Evolutionary conservation across 2,888 invertebrate genomes (phyloP), one percentile per base, ranked within the genome.

Genomic region (Eucera pruinosa): DNA sequence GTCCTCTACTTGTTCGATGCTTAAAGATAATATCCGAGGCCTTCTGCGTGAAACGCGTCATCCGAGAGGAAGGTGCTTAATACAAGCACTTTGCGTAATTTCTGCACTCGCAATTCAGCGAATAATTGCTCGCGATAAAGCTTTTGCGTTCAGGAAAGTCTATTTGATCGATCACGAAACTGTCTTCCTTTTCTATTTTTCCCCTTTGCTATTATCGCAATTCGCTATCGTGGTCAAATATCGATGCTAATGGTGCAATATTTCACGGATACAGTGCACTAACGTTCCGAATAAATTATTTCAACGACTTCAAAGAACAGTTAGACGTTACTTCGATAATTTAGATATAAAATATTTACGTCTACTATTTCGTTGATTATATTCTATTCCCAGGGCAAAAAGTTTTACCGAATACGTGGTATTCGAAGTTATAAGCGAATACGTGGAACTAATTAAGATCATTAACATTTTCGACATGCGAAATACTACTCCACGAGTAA

Each of bases 21-120:
- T 43, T 27, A 57, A 64, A 36, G 27, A 43, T 27, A 45, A 18
- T n/a, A 25, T 36, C 11, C 36, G 50, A n/a, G 15, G 43, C 27
- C 18, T 58, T 20, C 50, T 36, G 25, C 36, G 33, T 15, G 23
- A 55, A 45, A 58, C 23, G 27, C 13, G 33, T 5, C n/a, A 11
- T 15, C n/a, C 13, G 7, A 4, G 2, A 27, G 18, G 15, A 27
- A 39, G n/a, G n/a, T 11, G 15, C 5, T 9, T 45, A 41, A 65
- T 45, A 23, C 23, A 18, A 47, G 13, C 48, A 69, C 55, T 69
- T 47, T 9, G n/a, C 6, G 33, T 30, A 64, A 73, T 55, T 57
- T 55, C 33, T 36, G 18, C 25, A 20, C 6, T 7, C 36, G 0
- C 27, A 30, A 48, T 48, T 39, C 25, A 39, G 50, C 3, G 20